Conservation (phyloP, 2,888 invertebrate genomes). For the Mystacides longicornis region DNA sequence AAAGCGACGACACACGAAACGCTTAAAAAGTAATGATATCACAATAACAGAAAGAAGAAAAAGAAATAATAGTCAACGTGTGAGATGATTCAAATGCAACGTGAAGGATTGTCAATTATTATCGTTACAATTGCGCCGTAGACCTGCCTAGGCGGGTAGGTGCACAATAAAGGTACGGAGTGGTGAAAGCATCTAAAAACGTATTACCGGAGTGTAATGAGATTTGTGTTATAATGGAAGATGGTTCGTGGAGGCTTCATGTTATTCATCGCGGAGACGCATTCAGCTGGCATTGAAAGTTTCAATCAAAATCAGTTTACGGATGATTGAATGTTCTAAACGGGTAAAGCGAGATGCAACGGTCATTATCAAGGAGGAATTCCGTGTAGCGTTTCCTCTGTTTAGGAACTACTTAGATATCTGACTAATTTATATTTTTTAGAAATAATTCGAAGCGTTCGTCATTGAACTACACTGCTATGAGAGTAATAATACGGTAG, state of each 20-base stretch:
- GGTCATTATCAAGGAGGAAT: too few species aligned
- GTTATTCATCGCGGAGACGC: background rate
- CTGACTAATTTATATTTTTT: too few species aligned
- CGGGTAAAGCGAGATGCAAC: too few species aligned
- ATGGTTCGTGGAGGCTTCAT: too few species aligned
- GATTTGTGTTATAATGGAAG: too few species aligned
- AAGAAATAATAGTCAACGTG: background rate
- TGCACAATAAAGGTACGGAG: background rate
- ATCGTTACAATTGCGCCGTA: background rate
- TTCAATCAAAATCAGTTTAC: background rate
- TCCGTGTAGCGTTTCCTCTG: too few species aligned
- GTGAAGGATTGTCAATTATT: slow-evolving; percentile 1
- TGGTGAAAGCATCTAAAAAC: too few species aligned
- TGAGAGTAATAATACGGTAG: too few species aligned
- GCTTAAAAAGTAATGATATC: background rate
- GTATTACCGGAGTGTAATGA: too few species aligned
- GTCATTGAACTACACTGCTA: too few species aligned
- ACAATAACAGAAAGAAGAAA: background rate
- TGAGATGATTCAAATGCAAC: background rate
- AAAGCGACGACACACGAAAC: background rate
- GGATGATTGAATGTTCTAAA: background rate
- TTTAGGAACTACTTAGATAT: too few species aligned
- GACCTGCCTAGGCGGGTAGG: background rate
- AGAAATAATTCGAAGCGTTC: too few species aligned
- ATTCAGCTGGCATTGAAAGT: background rate